Conservation (phyloP, 2,888 invertebrate genomes). For the Toxonevra muliebris region DNA sequence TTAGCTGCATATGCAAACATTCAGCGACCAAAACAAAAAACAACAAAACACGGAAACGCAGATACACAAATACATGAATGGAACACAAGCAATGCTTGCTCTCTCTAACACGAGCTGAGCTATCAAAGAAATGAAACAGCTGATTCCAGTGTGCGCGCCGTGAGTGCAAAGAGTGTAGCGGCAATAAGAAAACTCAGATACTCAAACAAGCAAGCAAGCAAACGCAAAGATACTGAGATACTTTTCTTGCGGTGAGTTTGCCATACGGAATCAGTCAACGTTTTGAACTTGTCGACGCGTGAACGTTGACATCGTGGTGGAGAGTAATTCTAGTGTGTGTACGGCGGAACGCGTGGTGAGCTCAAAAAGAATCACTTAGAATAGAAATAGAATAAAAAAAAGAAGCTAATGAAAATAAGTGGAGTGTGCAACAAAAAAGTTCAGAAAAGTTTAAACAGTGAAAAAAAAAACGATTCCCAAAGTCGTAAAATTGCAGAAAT, state of each 20-base stretch:
- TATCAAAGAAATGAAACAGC: slow-evolving; percentile 40
- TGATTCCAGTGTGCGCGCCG: slow-evolving; percentile 14
- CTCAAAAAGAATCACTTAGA: too few relatives aligned
- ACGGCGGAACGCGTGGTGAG: slow-evolving; percentile 10
- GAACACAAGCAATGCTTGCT: slow-evolving; percentile 8
- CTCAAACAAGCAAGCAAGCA: slow-evolving; percentile 13
- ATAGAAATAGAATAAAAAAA: neutral
- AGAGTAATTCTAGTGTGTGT: neutral
- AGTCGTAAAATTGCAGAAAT: neutral
- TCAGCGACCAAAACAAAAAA: slow-evolving; percentile 33
- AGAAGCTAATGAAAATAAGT: neutral
- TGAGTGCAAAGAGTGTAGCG: slow-evolving; percentile 25
- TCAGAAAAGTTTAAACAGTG: neutral
- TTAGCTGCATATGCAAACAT: slow-evolving; percentile 35
- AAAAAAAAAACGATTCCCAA: slow-evolving; percentile 5
- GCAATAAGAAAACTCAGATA: slow-evolving; percentile 11
- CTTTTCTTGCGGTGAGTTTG: slow-evolving; percentile 58
- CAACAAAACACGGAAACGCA: slow-evolving; percentile 21
- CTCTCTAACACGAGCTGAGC: neutral
- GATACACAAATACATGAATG: slow-evolving; percentile 23
- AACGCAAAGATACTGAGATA: slow-evolving; percentile 38
- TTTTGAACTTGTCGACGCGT: slow-evolving; percentile 61
- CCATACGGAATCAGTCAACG: slow-evolving; percentile 59
- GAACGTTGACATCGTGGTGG: slow-evolving; percentile 43
- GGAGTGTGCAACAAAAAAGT: neutral